Conservation (phyloP, 2,113 vertebrate genomes). For the Pluvianellus socialis region DNA sequence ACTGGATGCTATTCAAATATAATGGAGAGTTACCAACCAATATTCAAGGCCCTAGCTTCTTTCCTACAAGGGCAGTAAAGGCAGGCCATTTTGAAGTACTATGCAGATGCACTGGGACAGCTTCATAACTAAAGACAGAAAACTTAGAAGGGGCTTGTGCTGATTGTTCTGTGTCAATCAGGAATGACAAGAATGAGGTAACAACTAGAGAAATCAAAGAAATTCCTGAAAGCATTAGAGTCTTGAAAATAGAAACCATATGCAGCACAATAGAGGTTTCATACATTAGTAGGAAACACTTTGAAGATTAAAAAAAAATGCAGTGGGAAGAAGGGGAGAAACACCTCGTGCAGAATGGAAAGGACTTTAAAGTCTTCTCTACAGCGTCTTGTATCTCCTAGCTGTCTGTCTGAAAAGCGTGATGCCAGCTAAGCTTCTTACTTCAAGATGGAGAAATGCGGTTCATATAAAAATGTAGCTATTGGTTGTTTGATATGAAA, state of each 20-base stretch:
- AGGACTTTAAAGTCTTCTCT: not conserved
- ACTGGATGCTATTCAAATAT: not conserved
- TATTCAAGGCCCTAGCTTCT: not conserved
- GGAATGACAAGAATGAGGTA: conserved; percentile 31
- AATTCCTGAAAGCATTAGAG: conserved; percentile 69
- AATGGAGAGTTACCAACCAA: not conserved
- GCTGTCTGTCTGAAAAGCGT: not conserved
- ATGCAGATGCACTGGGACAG: not conserved
- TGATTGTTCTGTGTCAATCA: not conserved
- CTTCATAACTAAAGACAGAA: not conserved
- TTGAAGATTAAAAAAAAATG: conserved; percentile 33
- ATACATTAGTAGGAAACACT: conserved; percentile 54
- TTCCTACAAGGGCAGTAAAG: not conserved
- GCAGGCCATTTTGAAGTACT: not conserved
- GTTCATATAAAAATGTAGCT: not conserved
- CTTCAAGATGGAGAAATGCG: not conserved
- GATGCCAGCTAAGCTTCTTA: not conserved
- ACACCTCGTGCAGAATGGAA: not conserved
- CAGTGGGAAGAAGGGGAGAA: not conserved
- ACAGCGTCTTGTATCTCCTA: not conserved
- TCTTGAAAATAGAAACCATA: conserved; percentile 69
- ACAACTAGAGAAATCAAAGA: conserved; percentile 53
- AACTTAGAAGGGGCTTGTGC: not conserved
- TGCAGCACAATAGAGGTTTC: conserved; percentile 19
- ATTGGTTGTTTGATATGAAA: not conserved